Evolutionary conservation across 2,888 invertebrate species (phyloP), one percentile per base, ranked within the genome.

Genomic region (Pammene aurita): DNA sequence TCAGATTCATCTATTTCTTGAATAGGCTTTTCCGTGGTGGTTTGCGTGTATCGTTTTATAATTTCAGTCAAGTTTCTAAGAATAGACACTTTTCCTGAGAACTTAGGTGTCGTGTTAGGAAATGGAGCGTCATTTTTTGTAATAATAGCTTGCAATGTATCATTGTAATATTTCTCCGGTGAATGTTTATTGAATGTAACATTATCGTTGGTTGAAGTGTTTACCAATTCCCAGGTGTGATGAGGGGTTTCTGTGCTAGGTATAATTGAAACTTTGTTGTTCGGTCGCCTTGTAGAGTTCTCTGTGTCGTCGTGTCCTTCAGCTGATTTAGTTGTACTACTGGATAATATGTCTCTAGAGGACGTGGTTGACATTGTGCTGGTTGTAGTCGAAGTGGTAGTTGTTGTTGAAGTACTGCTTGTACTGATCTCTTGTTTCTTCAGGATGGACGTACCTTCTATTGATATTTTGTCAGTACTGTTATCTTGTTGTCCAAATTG

Each of bases 11-110:
- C 69, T 35, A 74, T 64, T 71, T 75, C 75, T 63, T 76, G 78
- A 56, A 73, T 73, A 18, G 76, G 72, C 70, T 74, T 80, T 62
- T 75, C 74, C 50, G 81, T 78, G 26, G 74, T 74, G 65, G 9
- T 76, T 57, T 94, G 93, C 5, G 94, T 93, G 71, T 95, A 91
- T 62, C 93, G 94, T 75, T 94, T 94, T 71, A 95, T 95, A 56
- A 95, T 94, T 44, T 94, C 89, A 0, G 95, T 95, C 68, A 95
- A 92, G 80, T 95, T 95, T 77, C 93, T 93, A 73, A 94, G 86
- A 75, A 91, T 82, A 71, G 89, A 87, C 70, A 93, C 88, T 80
- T 89, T 92, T 67, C 83, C 87, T 5, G 84, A 76, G 79, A 92
- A 92, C 74, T 82, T 88, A 11, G 92, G 90, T 18, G 92, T 92